Evolutionary conservation across 2,113 vertebrate genomes (phyloP).

Genomic region (Chascanopsetta lugubris): DNA sequence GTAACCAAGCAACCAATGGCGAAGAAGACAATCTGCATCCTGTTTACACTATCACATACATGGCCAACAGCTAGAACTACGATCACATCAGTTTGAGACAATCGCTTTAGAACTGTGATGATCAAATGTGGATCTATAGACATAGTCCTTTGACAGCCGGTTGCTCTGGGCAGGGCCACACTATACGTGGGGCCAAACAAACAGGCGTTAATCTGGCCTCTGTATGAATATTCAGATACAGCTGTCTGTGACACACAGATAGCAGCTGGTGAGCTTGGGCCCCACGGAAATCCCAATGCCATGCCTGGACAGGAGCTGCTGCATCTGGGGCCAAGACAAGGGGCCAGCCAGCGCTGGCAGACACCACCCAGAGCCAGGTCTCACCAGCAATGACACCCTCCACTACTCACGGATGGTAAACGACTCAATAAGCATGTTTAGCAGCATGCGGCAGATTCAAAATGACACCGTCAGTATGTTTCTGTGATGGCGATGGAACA

Average conservation of each 20-base stretch:
- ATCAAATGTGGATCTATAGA: not conserved
- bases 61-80: no score
- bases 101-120: no score
- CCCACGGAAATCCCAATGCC: conserved; percentile 68
- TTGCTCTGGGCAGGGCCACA: conserved; percentile 20
- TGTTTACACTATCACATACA: no score
- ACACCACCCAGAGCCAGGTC: conserved; percentile 22
- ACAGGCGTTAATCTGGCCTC: conserved; percentile 71
- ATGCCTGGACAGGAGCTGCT: conserved; percentile 70
- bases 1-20: no score
- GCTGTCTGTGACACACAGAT: conserved; percentile 76
- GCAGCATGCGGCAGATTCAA: conserved; percentile 16
- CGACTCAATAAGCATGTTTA: conserved; percentile 30
- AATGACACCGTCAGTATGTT: conserved; percentile 38
- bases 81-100: no score
- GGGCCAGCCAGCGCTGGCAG: conserved; percentile 41
- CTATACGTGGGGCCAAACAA: conserved; percentile 67
- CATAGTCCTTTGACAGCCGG: conserved; percentile 15
- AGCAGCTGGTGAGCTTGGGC: conserved; percentile 73
- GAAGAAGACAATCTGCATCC: no score
- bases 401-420: conserved; percentile 37
- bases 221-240: conserved; percentile 81
- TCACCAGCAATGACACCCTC: conserved; percentile 30
- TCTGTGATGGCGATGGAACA: conserved; percentile 8
- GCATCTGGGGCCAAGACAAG: conserved; percentile 65